A percentile compares a stretch with the other conserved stretches of the same genome.
Evolutionary conservation across 2,888 invertebrate genomes (phyloP).

Genomic region (Aplocera efformata): DNA sequence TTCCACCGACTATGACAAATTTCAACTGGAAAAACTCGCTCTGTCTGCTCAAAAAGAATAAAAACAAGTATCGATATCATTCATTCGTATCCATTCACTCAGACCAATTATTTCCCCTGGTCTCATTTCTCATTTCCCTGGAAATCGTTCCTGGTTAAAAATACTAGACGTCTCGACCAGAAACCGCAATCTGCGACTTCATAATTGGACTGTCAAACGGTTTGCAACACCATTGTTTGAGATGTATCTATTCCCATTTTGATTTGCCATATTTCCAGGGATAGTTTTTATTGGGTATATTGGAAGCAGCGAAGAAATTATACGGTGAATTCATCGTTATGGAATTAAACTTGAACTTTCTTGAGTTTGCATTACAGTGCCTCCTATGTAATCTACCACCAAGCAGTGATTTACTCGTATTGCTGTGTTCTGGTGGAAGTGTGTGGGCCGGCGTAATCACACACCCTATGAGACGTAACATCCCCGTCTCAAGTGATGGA

Average conservation of each 20-base stretch:
- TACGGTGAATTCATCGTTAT: too few relatives aligned
- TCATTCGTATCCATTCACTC: slow-evolving; percentile 42
- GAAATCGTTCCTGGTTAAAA: slow-evolving; percentile 32
- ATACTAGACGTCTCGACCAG: slow-evolving; percentile 39
- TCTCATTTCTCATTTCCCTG: slow-evolving; percentile 39
- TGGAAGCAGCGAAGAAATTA: too few relatives aligned
- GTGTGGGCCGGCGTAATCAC: too few relatives aligned
- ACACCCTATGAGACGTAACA: too few relatives aligned
- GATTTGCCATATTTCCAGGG: background rate
- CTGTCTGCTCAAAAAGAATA: slow-evolving; percentile 9
- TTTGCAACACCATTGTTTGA: slow-evolving; percentile 22
- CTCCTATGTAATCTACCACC: too few relatives aligned
- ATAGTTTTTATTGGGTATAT: too few relatives aligned
- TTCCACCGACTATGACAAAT: too few relatives aligned
- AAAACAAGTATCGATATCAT: slow-evolving; percentile 30
- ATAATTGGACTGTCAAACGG: slow-evolving; percentile 56
- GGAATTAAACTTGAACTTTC: too few relatives aligned
- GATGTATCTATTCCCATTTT: slow-evolving; percentile 1
- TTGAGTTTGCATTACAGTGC: too few relatives aligned
- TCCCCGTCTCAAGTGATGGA: too few relatives aligned
- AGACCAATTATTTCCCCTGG: slow-evolving; percentile 39
- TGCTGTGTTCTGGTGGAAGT: too few relatives aligned
- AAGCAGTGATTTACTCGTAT: too few relatives aligned
- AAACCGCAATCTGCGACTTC: slow-evolving; percentile 31
- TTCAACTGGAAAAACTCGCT: slow-evolving; percentile 2